A percentile compares a stretch with the other conserved stretches of the same genome.
Conservation (phyloP, 2,113 vertebrate genomes). For the Gracilinanus agilis region DNA sequence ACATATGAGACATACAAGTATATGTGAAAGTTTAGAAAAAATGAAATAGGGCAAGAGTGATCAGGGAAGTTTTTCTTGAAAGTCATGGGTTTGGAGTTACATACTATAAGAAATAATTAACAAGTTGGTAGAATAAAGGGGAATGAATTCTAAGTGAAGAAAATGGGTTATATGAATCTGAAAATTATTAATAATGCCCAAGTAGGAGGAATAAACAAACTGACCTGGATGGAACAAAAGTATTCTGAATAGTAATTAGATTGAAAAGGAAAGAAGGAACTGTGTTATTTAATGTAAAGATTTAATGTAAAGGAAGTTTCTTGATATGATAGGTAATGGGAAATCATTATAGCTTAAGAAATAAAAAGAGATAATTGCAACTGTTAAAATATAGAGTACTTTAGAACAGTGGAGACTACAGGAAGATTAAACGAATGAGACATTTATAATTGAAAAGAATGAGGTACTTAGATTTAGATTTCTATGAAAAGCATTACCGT, state of each 20-base stretch:
- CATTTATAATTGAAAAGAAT: background rate
- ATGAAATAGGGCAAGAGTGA: background rate
- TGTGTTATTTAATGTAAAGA: background rate
- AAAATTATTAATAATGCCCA: background rate
- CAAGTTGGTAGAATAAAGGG: background rate
- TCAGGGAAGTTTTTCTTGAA: background rate
- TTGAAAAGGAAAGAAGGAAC: background rate
- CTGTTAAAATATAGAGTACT: background rate
- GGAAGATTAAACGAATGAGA: background rate
- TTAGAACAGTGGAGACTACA: background rate
- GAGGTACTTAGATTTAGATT: background rate
- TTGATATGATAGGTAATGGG: background rate
- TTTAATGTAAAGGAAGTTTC: background rate
- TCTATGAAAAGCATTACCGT: background rate
- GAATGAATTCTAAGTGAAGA: background rate
- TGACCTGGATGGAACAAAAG: background rate
- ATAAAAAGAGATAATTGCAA: background rate
- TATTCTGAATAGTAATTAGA: background rate
- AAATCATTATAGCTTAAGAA: background rate
- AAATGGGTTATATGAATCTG: background rate
- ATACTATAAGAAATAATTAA: background rate
- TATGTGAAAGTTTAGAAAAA: background rate
- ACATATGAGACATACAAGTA: background rate
- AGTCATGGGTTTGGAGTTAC: background rate
- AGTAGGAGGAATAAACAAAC: background rate